phyloP scores from a whole-genome alignment of 2,797 vertebrate species.

The Serranus cabrilla region DNA sequence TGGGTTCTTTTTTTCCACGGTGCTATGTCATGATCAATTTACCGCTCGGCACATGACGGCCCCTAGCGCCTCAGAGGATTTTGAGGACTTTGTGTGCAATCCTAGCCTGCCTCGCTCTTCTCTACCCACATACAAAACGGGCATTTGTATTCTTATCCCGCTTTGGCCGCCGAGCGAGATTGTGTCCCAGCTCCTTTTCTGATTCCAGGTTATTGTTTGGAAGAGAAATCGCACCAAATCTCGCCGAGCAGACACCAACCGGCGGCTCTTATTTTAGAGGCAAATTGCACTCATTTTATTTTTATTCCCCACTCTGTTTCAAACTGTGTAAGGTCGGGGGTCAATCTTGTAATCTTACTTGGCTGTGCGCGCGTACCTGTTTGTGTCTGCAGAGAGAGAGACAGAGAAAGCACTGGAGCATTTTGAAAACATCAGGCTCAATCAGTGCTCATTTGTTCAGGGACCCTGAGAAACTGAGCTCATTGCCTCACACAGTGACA shows the following conservation, averaged over 20 bases:
- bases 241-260: conserved; percentile 43
- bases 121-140: conserved; percentile 76
- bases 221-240: conserved; percentile 48
- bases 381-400: conserved; percentile 5
- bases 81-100: conserved; percentile 81
- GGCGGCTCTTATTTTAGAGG: conserved; percentile 47
- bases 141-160: conserved; percentile 79
- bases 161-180: conserved; percentile 65
- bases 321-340: conserved; percentile 24
- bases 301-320: conserved; percentile 11
- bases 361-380: conserved; percentile 7
- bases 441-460: conserved; percentile 84
- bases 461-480: conserved; percentile 75
- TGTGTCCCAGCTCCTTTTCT: conserved; percentile 63
- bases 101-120: conserved; percentile 69
- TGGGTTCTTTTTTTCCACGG: conserved; percentile 67
- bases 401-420: conserved; percentile 57
- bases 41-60: conserved; percentile 83
- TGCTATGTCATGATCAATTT: conserved; percentile 85
- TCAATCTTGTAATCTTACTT: conserved; percentile 44
- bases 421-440: conserved; percentile 80
- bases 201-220: conserved; percentile 72
- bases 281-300: conserved; percentile 18
- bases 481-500: conserved; percentile 55
- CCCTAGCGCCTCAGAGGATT: conserved; percentile 81